phyloP scores from a whole-genome alignment of 2,113 vertebrate species.

The Pelecanoides urinatrix region DNA sequence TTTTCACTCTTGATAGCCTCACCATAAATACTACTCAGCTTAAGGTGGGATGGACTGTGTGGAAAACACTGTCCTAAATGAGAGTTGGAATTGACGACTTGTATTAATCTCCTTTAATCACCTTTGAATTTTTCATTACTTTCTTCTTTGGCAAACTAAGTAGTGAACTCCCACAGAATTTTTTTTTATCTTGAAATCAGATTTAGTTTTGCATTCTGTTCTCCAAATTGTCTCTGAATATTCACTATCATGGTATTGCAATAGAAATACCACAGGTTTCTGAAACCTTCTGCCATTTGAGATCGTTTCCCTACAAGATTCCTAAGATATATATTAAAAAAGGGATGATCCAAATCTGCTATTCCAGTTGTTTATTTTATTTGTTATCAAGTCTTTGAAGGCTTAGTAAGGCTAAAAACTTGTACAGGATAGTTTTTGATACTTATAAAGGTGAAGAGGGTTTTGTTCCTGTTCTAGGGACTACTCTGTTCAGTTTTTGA shows the following conservation, averaged over 20 bases:
- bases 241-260: not conserved
- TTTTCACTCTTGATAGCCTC: not conserved
- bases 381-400: not conserved
- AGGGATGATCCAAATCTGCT: not conserved
- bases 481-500: not conserved
- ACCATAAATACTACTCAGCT: not conserved
- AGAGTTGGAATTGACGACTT: not conserved
- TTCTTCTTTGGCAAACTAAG: not conserved
- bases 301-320: not conserved
- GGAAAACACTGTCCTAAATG: not conserved
- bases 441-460: not conserved
- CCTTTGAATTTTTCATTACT: not conserved
- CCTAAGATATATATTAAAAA: not conserved
- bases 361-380: not conserved
- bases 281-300: not conserved
- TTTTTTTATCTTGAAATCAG: not conserved
- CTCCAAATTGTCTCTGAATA: not conserved
- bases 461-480: not conserved
- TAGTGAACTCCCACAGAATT: not conserved
- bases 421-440: not conserved
- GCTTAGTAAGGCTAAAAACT: not conserved
- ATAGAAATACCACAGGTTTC: not conserved
- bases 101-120: not conserved
- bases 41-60: not conserved
- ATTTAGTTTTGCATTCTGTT: not conserved